These are phyloP conservation scores for Anastrepha obliqua DNA, from an alignment of 1,140 invertebrate species.

Conservation along the genomic window DNA sequence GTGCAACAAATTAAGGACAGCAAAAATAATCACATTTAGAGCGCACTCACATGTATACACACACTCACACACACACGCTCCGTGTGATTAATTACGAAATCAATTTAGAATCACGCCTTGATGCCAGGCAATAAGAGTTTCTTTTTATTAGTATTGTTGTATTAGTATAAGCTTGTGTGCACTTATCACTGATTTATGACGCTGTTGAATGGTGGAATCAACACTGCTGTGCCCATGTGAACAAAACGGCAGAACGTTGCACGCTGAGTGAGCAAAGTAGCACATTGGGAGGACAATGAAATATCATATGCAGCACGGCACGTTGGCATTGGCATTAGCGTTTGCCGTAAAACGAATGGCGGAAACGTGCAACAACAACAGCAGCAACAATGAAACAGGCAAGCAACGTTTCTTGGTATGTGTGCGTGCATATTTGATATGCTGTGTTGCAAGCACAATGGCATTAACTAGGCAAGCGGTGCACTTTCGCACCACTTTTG, in stretches of 20 bases:
- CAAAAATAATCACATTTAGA: not conserved
- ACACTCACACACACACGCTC: not conserved
- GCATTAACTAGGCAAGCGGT: not conserved
- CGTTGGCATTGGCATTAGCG: constrained; percentile 31
- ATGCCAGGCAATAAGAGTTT: not conserved
- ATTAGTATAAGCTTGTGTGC: not conserved
- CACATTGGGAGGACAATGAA: not conserved
- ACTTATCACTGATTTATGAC: constrained; percentile 17
- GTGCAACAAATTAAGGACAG: not conserved
- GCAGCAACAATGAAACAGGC: not conserved
- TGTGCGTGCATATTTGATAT: not conserved
- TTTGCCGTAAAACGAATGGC: constrained; percentile 19
- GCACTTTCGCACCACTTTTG: constrained; percentile 19
- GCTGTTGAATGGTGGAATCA: not conserved
- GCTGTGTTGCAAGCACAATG: not conserved
- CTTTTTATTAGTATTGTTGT: not conserved
- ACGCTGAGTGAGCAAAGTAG: not conserved
- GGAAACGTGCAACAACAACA: constrained; percentile 5
- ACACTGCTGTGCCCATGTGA: not conserved
- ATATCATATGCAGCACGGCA: constrained; percentile 3
- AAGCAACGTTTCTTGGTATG: not conserved
- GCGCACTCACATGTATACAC: not conserved
- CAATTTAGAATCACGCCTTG: constrained; percentile 21
- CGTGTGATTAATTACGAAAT: constrained; percentile 15
- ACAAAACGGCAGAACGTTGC: not conserved